Percentiles rank a stretch among this genome's conserved stretches.
phyloP scores from a whole-genome alignment of 2,113 vertebrate genomes.

The Sinosuthora webbiana region DNA sequence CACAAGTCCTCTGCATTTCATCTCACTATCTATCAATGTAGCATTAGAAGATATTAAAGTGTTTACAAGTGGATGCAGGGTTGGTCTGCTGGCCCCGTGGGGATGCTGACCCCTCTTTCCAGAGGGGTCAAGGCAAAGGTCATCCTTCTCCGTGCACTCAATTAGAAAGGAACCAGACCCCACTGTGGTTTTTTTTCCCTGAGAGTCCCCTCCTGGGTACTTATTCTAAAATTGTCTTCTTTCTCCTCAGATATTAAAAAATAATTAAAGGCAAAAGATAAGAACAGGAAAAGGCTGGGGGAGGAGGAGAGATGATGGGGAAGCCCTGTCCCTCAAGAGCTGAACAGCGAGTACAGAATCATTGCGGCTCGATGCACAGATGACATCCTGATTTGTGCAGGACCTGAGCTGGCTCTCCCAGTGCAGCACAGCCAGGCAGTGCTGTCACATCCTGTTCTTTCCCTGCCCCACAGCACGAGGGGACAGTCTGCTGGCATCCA shows the following conservation, averaged over 20 bases:
- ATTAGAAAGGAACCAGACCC: background rate
- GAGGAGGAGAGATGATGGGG: background rate
- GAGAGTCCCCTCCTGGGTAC: background rate
- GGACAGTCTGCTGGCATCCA: background rate
- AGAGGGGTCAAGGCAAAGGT: background rate
- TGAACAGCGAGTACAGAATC: background rate
- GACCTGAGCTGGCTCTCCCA: background rate
- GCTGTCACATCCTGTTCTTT: background rate
- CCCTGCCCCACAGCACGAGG: background rate
- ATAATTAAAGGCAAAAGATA: background rate
- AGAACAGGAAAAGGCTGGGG: background rate
- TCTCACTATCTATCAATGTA: conserved; percentile 25
- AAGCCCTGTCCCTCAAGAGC: background rate
- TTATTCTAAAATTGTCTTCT: background rate
- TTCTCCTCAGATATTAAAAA: background rate
- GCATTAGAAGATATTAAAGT: conserved; percentile 28
- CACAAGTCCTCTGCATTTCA: conserved; percentile 20
- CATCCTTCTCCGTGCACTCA: background rate
- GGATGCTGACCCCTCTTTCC: background rate
- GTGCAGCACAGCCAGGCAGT: background rate
- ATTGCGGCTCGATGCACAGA: background rate
- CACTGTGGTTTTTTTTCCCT: background rate
- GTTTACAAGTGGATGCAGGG: background rate
- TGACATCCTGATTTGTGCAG: background rate
- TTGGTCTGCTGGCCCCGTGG: background rate